Conservation (phyloP, 2,888 invertebrate genomes). For the Lumbricus terrestris region DNA sequence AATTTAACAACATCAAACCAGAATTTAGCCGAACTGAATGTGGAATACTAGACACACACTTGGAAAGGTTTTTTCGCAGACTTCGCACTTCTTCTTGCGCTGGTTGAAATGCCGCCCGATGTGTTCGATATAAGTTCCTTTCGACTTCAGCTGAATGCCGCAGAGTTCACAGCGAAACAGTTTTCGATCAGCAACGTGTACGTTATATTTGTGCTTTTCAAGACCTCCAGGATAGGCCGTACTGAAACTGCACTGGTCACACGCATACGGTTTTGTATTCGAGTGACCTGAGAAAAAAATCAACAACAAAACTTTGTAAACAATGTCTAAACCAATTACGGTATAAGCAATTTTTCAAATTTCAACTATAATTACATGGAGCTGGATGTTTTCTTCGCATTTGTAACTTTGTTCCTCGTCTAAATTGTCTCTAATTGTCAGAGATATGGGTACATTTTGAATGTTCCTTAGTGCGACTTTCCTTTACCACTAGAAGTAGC, state of each 20-base stretch:
- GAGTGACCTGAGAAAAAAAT: constrained; percentile 14
- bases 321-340: not conserved
- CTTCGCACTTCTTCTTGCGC: constrained; percentile 21
- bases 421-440: too few species aligned
- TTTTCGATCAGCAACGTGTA: not conserved
- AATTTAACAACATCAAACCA: not conserved
- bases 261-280: constrained; percentile 15
- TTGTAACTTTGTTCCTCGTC: too few species aligned
- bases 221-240: constrained; percentile 9
- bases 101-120: constrained; percentile 20
- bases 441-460: too few species aligned
- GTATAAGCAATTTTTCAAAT: too few species aligned
- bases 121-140: constrained; percentile 26
- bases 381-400: too few species aligned
- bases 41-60: constrained; percentile 16
- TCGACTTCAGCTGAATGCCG: constrained; percentile 9
- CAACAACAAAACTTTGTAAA: not conserved
- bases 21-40: not conserved
- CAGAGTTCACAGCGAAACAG: constrained; percentile 16
- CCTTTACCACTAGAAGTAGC: not conserved
- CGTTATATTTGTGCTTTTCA: constrained; percentile 20
- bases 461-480: too few species aligned
- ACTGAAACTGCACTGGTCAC: constrained; percentile 21
- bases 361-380: not conserved
- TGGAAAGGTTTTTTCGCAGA: constrained; percentile 22